These are phyloP conservation scores for Arnoldichthys spilopterus DNA, from an alignment of 2,797 vertebrate species.

Conservation along the genomic window DNA sequence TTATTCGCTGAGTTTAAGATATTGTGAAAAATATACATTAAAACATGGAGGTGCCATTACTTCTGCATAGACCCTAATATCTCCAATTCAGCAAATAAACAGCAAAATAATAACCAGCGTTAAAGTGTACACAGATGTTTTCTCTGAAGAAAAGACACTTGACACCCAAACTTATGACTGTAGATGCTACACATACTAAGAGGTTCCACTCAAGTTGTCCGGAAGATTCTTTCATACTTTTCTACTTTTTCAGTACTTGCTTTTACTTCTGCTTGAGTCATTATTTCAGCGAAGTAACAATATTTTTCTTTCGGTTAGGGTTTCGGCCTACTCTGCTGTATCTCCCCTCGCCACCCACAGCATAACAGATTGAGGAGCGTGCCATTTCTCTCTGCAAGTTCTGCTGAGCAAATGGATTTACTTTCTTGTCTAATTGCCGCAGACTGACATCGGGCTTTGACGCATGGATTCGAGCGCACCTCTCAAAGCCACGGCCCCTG, in stretches of 20 bases:
- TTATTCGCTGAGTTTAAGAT: too few species aligned
- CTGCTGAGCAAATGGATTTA: constrained; percentile 49
- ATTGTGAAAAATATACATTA: too few species aligned
- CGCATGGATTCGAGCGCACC: constrained; percentile 20
- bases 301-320: neutral
- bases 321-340: neutral
- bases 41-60: too few species aligned
- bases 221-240: too few species aligned
- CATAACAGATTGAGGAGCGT: constrained; percentile 50
- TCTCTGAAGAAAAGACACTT: too few species aligned
- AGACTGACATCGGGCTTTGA: constrained; percentile 20
- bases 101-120: too few species aligned
- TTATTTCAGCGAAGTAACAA: neutral
- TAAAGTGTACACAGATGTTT: too few species aligned
- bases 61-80: too few species aligned
- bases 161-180: neutral
- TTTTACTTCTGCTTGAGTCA: neutral
- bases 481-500: constrained; percentile 4
- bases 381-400: constrained; percentile 32
- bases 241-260: neutral
- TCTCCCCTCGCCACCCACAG: constrained; percentile 50
- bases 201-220: too few species aligned
- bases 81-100: too few species aligned
- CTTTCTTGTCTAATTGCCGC: constrained; percentile 42
- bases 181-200: neutral